phyloP scores from a whole-genome alignment of 2,113 vertebrate genomes.

The Peromyscus maniculatus region DNA sequence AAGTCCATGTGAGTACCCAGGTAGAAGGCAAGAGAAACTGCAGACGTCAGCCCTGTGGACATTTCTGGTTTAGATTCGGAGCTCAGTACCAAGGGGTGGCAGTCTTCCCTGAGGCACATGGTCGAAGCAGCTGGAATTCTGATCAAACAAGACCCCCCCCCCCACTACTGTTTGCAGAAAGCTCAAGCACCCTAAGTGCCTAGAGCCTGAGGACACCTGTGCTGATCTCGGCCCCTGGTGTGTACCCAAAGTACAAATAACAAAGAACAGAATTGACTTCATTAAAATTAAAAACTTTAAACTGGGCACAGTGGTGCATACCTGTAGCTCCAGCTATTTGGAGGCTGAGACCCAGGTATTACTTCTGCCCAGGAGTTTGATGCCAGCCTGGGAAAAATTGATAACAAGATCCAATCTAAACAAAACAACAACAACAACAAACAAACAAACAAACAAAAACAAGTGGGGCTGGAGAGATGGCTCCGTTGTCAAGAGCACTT shows the following conservation, averaged over 20 bases:
- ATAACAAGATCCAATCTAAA: not conserved
- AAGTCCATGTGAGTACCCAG: rapidly evolving
- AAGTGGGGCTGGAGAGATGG: too few relatives aligned
- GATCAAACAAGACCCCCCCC: rapidly evolving
- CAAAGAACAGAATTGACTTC: not conserved
- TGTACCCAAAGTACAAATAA: not conserved
- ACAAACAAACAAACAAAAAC: not conserved
- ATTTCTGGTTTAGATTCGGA: not conserved
- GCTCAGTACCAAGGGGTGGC: not conserved
- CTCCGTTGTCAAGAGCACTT: not conserved
- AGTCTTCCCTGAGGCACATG: not conserved
- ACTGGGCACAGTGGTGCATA: not conserved
- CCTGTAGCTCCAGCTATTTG: not conserved
- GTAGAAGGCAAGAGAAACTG: not conserved
- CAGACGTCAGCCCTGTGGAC: not conserved
- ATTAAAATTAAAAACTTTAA: not conserved
- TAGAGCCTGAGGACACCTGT: not conserved
- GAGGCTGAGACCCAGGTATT: not conserved
- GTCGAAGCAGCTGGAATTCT: not conserved
- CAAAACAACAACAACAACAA: not conserved
- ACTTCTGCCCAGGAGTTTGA: not conserved
- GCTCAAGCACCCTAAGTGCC: not conserved
- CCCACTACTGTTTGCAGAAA: not conserved
- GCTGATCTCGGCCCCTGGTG: not conserved
- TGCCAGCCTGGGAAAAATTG: not conserved